Base-by-base conservation (phyloP, 2,797 vertebrate species). In the Pseudochaenichthys georgianus region DNA sequence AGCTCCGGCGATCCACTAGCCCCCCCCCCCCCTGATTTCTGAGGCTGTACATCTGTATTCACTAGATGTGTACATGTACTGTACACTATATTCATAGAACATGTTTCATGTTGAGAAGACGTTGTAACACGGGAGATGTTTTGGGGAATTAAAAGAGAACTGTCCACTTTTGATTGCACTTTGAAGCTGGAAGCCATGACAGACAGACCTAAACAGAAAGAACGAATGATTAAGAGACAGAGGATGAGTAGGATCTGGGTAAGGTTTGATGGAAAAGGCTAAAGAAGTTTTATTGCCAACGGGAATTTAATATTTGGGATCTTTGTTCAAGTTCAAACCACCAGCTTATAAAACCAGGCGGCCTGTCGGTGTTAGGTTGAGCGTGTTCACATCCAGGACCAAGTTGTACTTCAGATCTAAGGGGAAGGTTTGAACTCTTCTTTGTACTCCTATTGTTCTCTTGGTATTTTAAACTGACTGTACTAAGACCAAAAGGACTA, bases 31-130 rank as follows among this genome's bases (percentile, higher is more conserved):
- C 21, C 21, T 21, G 21, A 21, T 21, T 2, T 21, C 21, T 21
- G 19, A 19, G 19, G 9, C 41, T 50, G 2, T 21, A n/a, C 52
- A 23, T 64, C 7, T 70, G 15, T 64, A 31, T 73, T 65, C 9
- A 13, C 2, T 38, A 28, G 12, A 52, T 88, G 78, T 93, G 91
- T 90, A 92, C 92, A 94, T 95, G 90, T 13, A 41, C 15, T 95
- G 90, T 13, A 41, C 15, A n/a, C 3, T 31, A 16, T 34, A 51
- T 48, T 59, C 10, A 42, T 16, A 8, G 15, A 46, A 51, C 13
- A 47, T 34, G 5, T 64, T 43, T 47, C 60, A 54, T 13, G 17
- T 28, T 67, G 1, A 51, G n/a, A 13, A 1, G 12, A 78, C 12
- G 2, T 47, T 28, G 34, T n/a, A 81, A 17, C 84, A 73, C 70